Evolutionary conservation across 2,888 invertebrate genomes (phyloP), one percentile per base, ranked within the genome.

Genomic region (Dicyrtomina minuta): DNA sequence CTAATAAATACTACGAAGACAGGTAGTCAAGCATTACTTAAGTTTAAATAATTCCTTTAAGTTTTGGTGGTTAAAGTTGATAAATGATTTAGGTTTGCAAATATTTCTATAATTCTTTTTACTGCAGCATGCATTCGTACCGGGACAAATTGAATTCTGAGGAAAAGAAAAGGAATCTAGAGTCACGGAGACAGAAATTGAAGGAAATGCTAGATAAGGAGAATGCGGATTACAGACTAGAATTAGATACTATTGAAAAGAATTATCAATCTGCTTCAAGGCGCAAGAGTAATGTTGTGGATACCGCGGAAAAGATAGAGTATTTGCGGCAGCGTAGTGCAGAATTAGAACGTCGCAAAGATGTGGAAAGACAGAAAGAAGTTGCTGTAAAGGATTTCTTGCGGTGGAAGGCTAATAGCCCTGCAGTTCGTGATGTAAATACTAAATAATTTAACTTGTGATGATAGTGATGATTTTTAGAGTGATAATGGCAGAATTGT

Each of bases 311-410:
- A 43, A 51, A 68, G 33, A 55, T 68, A 13, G 68, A 68, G 41
- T 44, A 61, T 20, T 49, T 68, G 15, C 10, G 43, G 46, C n/a
- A 46, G n/a, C 55, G 62, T 33, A 13, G 46, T 6, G 68, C 15
- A 4, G 55, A 68, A 20, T 6, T 68, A n/a, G 33, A 60, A 27
- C 26, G 44, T 13, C 27, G 43, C 17, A 68, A 62, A 27, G 68
- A 68, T 33, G 68, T 62, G 44, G 68, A 68, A 24, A 22, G 68
- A 33, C 43, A 68, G 24, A 68, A 68, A 17, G 68, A 68, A 55
- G 62, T 62, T 17, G 68, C 68, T 20, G 17, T 61, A 10, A 68
- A 62, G 27, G 68, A 68, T 39, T 68, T 68, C 26, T 24, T 68
- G 43, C 53, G 68, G 2, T 62, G 56, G 68, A 62, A 51, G 27